Evolutionary conservation across 1,140 invertebrate species (phyloP), one percentile per base, ranked within the genome.

Genomic region (Plectrocnemia conspersa): DNA sequence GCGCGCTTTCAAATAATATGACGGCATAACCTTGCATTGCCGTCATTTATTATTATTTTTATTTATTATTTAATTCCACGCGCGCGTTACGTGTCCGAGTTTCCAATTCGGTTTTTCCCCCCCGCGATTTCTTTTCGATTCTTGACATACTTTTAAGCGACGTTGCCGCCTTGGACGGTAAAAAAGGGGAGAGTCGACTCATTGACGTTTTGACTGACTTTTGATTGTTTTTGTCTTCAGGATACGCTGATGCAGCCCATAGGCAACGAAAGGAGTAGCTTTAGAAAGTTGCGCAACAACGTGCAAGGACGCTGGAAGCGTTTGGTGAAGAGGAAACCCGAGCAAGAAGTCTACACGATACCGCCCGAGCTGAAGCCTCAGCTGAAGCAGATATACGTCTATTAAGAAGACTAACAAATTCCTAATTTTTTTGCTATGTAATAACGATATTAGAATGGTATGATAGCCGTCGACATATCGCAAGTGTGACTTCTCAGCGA

Each of bases 351-450:
- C 50, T 88, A 88, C 76, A 85, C 85, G 64, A 88, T 91, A 76
- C 87, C 89, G 49, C 84, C 86, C 22, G 88, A 91, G 73, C 77
- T 90, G 54, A 86, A 88, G 71, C 87, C 88, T 59, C 89, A 91
- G 73, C 78, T 91, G 32, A 91, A 91, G 72, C 85, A 88, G 66
- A 91, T 91, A 64, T 91, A 91, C 71, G 89, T 91, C 62, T 91
- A 91, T 75, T 91, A 78, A 82, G 15, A 54, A 27, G 23, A 29
- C 27, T 29, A 6, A 7, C n/a, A n/a, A 7, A n/a, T 29, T 7
- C n/a, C 27, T 29, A 29, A 7, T n/a, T 29, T 29, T 29, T 6
- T n/a, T 29, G n/a, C 6, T 6, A 29, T 29, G n/a, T n/a, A n/a
- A n/a, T 38, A 13, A 33, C 16, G 54, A 61, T 61, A 54, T 61